Evolutionary conservation across 2,113 vertebrate species (phyloP), one percentile per base, ranked within the genome.

Genomic region (Oxyruncus cristatus): DNA sequence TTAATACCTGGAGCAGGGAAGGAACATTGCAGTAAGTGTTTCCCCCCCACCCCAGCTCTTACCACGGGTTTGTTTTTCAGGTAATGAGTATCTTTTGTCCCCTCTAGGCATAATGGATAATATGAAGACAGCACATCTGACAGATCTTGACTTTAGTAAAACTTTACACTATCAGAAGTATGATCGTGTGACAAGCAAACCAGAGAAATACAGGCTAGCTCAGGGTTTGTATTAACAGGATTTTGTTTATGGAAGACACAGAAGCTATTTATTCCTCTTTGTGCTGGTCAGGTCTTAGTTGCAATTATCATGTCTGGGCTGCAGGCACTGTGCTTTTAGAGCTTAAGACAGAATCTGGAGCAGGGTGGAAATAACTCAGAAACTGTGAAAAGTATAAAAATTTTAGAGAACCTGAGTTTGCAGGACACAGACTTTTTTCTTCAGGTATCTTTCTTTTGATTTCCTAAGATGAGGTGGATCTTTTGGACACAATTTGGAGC

Each of bases 41-140:
- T 30, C 0, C 26, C 5, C 26, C n/a, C 15, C 56, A 26, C 16
- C 18, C 21, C 50, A 62, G 0, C 41, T 41, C 46, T 49, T 65
- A 21, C 8, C 37, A 32, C 24, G 53, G 12, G 18, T 63, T 78
- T 76, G 16, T 80, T 76, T 67, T 70, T 72, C 41, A 76, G 62
- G 33, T 66, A 20, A 50, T 33, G n/a, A 44, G 11, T 88, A 41
- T 50, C 41, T 53, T 76, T 24, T 27, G 12, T 84, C 32, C 50
- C 21, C 7, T 76, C 33, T 52, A 77, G 35, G 16, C 44, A 15
- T 79, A 20, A 20, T 74, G 13, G 28, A 14, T 89, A 37, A 17
- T 33, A 16, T 37, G 32, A 58, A 78, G 46, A 32, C 1, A 2
- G 26, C 78, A 30, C 12, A 16, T 24, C 62, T 82, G 28, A 21